Evolutionary conservation across 2,113 vertebrate species (phyloP), one percentile per base, ranked within the genome.

Genomic region (Rhabdomys dilectus): DNA sequence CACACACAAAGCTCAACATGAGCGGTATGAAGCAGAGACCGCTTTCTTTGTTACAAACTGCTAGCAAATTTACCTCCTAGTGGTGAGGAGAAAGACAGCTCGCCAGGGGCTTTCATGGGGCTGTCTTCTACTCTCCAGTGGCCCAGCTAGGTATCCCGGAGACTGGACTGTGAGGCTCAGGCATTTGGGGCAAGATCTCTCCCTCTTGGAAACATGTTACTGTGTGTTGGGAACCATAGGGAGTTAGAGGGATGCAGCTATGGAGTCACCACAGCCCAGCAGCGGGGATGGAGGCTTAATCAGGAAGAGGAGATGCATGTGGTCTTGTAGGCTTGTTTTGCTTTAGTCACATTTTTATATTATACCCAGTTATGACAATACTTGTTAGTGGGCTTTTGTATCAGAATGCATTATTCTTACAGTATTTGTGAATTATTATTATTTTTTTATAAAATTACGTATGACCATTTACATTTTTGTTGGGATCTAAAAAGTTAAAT

Each of bases 41-140:
- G 29, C 53, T 93, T 72, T 80, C 97, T 97, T 97, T 98, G 94
- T 96, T 93, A 76, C 82, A 87, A 89, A 70, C 76, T 72, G 96
- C 78, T 70, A 96, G 78, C 62, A 97, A 97, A 98, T 97, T 93
- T 94, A 96, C 94, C 91, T 94, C 97, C 93, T 68, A 66, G 89
- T 45, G 97, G 77, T 96, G 85, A 95, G 89, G 82, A 96, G 96
- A 97, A 97, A 96, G 75, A 66, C 34, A n/a, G 26, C 93, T 39
- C 42, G 91, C 91, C 94, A 80, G 87, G 95, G 70, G 58, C 68
- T 96, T 97, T 96, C 89, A 80, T 48, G 93, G 95, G 58, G 68
- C 68, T 91, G 89, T 64, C 94, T 91, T 87, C 62, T 94, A 68
- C 91, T 93, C 91, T 68, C 42, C 93, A 68, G 87, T 89, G 77